These are phyloP conservation scores for Sericinus montela DNA, from an alignment of 2,888 invertebrate genomes.

Conservation along the genomic window DNA sequence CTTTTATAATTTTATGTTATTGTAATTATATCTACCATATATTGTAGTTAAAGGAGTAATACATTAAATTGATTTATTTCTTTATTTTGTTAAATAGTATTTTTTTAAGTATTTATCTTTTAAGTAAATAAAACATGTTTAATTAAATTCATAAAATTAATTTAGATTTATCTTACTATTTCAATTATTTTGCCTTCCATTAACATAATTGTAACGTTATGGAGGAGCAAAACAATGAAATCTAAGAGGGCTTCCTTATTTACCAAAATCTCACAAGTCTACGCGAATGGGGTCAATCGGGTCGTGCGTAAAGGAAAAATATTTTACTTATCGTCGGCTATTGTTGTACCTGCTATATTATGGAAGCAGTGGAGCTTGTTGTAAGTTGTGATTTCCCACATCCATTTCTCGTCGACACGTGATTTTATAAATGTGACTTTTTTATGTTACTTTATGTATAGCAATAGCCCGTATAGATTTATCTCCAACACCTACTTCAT, in stretches of 20 bases:
- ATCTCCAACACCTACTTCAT: no score
- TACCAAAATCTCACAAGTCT: background rate
- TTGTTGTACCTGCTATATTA: conserved; percentile 9
- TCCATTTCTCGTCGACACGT: background rate
- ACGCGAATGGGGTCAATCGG: conserved; percentile 1
- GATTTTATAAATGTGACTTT: no score
- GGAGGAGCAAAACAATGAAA: conserved; percentile 2
- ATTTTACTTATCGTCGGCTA: conserved; percentile 8
- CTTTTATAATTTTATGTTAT: no score
- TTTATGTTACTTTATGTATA: background rate
- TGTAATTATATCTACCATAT: no score
- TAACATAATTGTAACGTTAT: background rate
- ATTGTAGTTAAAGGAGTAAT: no score
- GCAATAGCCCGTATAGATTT: no score
- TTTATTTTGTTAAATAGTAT: no score
- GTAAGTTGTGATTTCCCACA: background rate
- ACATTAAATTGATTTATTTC: no score
- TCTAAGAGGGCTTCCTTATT: background rate
- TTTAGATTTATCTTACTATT: background rate
- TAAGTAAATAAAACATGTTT: no score
- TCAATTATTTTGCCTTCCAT: background rate
- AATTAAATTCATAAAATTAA: no score
- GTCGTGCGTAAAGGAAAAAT: conserved; percentile 9
- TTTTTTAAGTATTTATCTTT: no score
- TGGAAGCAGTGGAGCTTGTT: background rate